A percentile compares a stretch with the other conserved stretches of the same genome.
These are phyloP conservation scores for Cervus canadensis DNA, from an alignment of 2,113 vertebrate species.

Conservation along the genomic window DNA sequence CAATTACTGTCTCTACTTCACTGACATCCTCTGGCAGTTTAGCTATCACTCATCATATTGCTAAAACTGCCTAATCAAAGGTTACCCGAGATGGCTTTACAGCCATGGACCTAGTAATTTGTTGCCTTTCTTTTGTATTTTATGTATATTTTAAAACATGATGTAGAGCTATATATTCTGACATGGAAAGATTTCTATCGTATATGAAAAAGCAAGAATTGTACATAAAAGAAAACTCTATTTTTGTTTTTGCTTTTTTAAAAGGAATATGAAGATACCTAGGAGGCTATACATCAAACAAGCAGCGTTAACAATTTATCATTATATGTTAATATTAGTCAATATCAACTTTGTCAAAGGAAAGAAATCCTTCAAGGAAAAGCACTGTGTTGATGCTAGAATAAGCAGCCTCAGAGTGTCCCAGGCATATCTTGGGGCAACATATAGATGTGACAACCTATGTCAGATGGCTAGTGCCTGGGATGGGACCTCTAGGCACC, in stretches of 20 bases:
- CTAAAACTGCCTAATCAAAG: not conserved
- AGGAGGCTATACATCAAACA: not conserved
- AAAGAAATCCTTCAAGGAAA: slow-evolving; percentile 37
- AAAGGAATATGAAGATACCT: not conserved
- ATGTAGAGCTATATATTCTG: not conserved
- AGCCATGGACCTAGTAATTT: not conserved
- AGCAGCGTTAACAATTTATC: not conserved
- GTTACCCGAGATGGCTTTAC: not conserved
- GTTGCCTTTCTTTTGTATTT: not conserved
- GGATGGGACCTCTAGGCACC: not conserved
- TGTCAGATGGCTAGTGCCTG: not conserved
- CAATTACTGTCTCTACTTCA: not conserved
- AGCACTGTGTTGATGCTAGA: not conserved
- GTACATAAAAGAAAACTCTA: not conserved
- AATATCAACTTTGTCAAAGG: not conserved
- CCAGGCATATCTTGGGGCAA: not conserved
- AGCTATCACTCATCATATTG: not conserved
- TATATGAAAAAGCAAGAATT: not conserved
- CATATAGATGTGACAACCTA: not conserved
- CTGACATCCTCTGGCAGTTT: not conserved
- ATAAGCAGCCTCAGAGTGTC: slow-evolving; percentile 27
- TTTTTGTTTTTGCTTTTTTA: not conserved
- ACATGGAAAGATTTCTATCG: not conserved
- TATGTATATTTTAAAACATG: not conserved
- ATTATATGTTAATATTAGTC: not conserved